These are phyloP conservation scores for Rutilus rutilus DNA, from an alignment of 2,113 vertebrate species.

Conservation along the genomic window DNA sequence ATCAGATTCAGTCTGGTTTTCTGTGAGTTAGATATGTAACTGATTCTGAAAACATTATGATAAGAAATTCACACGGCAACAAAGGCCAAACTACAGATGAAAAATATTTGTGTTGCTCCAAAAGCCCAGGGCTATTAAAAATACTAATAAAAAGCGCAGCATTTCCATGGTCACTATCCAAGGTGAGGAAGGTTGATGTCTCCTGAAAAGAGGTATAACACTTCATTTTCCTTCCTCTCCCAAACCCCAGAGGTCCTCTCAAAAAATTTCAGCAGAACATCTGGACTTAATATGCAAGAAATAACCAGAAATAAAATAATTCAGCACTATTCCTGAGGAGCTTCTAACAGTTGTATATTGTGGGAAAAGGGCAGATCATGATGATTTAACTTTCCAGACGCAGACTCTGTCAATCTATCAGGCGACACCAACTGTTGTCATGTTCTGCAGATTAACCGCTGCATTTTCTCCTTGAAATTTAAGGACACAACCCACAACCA, in stretches of 20 bases:
- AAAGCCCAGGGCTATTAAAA: conserved; percentile 20
- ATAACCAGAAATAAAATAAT: conserved; percentile 52
- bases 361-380: conserved; percentile 42
- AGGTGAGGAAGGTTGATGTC: conserved; percentile 37
- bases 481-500: conserved; percentile 34
- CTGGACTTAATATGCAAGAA: conserved; percentile 54
- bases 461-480: conserved; percentile 46
- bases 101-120: conserved; percentile 24
- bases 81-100: conserved; percentile 4
- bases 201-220: conserved; percentile 39
- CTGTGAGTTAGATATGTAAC: conserved; percentile 2
- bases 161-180: conserved; percentile 41
- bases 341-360: conserved; percentile 46
- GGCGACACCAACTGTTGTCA: conserved; percentile 38
- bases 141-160: not conserved
- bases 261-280: conserved; percentile 51
- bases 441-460: conserved; percentile 29
- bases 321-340: conserved; percentile 25
- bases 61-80: conserved; percentile 37
- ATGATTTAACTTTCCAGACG: conserved; percentile 12
- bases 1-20: not conserved
- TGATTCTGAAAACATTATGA: conserved; percentile 53
- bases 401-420: conserved; percentile 18
- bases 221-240: conserved; percentile 31
- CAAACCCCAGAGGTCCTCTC: conserved; percentile 16